phyloP scores from a whole-genome alignment of 2,113 vertebrate genomes.

The Emydura subglobosa region DNA sequence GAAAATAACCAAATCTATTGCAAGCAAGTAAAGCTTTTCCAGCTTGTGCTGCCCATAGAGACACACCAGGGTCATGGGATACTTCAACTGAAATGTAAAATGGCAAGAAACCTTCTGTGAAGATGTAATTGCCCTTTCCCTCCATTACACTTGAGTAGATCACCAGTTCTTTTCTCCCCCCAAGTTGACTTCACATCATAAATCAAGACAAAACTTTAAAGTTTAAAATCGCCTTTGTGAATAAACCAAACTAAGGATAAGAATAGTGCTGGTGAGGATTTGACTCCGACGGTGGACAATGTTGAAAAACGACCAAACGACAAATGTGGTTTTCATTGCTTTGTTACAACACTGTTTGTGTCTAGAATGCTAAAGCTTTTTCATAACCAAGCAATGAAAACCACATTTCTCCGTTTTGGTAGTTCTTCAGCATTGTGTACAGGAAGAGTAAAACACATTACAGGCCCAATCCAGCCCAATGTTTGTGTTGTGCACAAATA shows the following conservation, averaged over 20 bases:
- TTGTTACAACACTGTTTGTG: not conserved
- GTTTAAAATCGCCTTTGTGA: not conserved
- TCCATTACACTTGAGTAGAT: slow-evolving; percentile 30
- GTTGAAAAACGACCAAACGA: not conserved
- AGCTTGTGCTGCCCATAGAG: slow-evolving; percentile 34
- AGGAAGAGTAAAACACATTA: not conserved
- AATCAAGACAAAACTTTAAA: not conserved
- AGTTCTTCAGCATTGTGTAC: not conserved
- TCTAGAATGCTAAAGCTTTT: not conserved
- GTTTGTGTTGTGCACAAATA: not conserved
- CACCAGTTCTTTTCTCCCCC: not conserved
- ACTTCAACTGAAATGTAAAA: slow-evolving; percentile 19
- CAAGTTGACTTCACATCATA: not conserved
- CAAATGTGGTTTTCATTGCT: not conserved
- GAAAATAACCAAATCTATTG: not conserved
- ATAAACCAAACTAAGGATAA: not conserved
- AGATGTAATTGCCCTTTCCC: slow-evolving; percentile 29
- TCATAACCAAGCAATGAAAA: not conserved
- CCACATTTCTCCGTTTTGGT: not conserved
- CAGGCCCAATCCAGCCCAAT: not conserved
- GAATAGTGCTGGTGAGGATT: fast-evolving
- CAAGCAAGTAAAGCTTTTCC: not conserved
- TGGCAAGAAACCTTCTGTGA: slow-evolving; percentile 44
- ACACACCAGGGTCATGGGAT: slow-evolving; percentile 25
- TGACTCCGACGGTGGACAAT: not conserved